Percentiles rank a stretch among this genome's conserved stretches.
These are phyloP conservation scores for Patella depressa DNA, from an alignment of 2,888 invertebrate species.

Conservation along the genomic window DNA sequence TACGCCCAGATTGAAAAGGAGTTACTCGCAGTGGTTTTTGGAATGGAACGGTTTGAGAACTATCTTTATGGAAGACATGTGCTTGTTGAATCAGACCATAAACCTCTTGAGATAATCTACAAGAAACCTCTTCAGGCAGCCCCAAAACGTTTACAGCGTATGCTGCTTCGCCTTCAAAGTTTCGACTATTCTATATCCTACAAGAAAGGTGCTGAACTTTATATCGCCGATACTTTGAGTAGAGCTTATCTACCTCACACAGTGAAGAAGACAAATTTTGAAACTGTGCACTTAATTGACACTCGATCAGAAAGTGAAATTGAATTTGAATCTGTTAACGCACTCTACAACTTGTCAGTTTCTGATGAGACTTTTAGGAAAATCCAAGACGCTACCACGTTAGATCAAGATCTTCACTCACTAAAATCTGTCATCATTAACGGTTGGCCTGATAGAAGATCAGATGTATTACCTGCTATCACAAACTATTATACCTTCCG, in stretches of 20 bases:
- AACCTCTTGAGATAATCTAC: conserved; percentile 28
- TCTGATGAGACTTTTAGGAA: neutral
- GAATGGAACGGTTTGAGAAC: conserved; percentile 19
- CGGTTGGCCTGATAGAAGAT: conserved; percentile 17
- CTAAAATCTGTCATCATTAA: neutral
- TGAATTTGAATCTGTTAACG: no score
- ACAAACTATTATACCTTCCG: conserved; percentile 10
- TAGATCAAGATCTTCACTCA: neutral
- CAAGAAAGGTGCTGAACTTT: conserved; percentile 31
- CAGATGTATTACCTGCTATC: neutral
- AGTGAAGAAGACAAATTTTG: conserved; percentile 13
- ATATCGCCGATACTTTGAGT: conserved; percentile 26
- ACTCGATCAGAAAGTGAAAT: no score
- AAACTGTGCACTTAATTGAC: conserved; percentile 10
- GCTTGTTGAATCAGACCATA: conserved; percentile 33
- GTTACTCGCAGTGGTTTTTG: conserved; percentile 27
- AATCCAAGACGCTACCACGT: neutral
- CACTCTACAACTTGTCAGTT: no score
- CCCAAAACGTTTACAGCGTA: conserved; percentile 22
- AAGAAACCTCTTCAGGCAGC: conserved; percentile 23
- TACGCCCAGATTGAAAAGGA: conserved; percentile 31
- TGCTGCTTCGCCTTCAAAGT: conserved; percentile 28
- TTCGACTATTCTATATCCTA: conserved; percentile 26
- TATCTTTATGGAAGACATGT: conserved; percentile 27
- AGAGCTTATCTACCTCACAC: conserved; percentile 15